A percentile compares a stretch with the other conserved stretches of the same genome.
Evolutionary conservation across 30 jellyfish, hydroid and myxozoan genomes (phyloP).

Genomic region (Aurelia sp.): DNA sequence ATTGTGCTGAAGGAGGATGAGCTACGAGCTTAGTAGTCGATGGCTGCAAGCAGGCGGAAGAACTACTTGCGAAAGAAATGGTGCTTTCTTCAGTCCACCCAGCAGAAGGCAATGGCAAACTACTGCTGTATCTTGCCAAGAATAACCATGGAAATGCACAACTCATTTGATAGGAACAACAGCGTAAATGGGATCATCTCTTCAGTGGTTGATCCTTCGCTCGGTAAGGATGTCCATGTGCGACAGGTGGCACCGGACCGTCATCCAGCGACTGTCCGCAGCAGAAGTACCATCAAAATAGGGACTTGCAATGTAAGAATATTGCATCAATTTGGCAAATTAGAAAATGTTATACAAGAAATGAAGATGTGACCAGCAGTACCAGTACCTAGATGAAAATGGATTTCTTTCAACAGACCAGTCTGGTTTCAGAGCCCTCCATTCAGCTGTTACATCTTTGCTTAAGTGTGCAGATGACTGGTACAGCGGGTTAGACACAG

Average conservation of each 20-base stretch:
- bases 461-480: too few relatives aligned
- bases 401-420: too few relatives aligned
- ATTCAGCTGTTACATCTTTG: too few relatives aligned
- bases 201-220: background rate
- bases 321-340: background rate
- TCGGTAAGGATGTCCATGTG: background rate
- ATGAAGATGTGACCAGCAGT: too few relatives aligned
- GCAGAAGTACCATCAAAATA: background rate
- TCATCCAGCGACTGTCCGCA: background rate
- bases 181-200: background rate
- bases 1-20: slow-evolving; percentile 13
- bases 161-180: background rate
- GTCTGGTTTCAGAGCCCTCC: too few relatives aligned
- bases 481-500: too few relatives aligned
- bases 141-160: background rate
- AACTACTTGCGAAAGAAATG: background rate
- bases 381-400: too few relatives aligned
- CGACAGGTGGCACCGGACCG: slow-evolving; percentile 4
- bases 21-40: background rate
- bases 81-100: background rate
- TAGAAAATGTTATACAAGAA: slow-evolving; percentile 2
- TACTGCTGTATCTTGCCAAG: background rate
- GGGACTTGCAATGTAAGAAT: slow-evolving; percentile 49
- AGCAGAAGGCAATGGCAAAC: slow-evolving; percentile 2
- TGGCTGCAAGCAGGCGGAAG: background rate